Evolutionary conservation across 2,888 invertebrate genomes (phyloP).

Genomic region (Amblyteles armatorius): DNA sequence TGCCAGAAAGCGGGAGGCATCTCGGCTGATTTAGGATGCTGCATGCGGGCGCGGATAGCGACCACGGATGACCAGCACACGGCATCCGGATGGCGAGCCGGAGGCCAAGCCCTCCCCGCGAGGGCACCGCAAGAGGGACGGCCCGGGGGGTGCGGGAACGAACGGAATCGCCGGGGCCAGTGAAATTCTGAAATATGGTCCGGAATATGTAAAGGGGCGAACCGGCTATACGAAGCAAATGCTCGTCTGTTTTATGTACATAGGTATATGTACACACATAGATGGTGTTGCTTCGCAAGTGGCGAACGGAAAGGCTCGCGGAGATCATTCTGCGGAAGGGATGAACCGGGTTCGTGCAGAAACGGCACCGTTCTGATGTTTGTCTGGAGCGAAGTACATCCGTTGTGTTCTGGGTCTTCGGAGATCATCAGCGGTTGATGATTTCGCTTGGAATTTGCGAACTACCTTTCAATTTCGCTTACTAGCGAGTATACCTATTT

Average conservation of each 20-base stretch:
- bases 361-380: neutral
- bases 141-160: neutral
- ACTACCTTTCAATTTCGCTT: too few species aligned
- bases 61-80: slow-evolving; percentile 17
- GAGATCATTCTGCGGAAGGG: neutral
- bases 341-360: neutral
- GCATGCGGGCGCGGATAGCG: slow-evolving; percentile 15
- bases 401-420: neutral
- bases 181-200: slow-evolving; percentile 25
- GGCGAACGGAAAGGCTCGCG: neutral
- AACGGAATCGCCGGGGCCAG: slow-evolving; percentile 12
- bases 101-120: slow-evolving; percentile 20
- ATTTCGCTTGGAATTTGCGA: neutral
- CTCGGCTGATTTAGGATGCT: slow-evolving; percentile 40
- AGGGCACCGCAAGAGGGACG: slow-evolving; percentile 27
- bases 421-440: neutral
- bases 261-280: neutral
- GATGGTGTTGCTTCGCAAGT: neutral
- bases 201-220: slow-evolving; percentile 33
- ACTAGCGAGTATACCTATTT: too few species aligned
- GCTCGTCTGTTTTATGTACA: slow-evolving; percentile 22
- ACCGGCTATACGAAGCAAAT: neutral
- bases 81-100: slow-evolving; percentile 20
- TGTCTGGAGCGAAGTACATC: neutral
- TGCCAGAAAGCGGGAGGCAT: slow-evolving; percentile 2